phyloP scores from a whole-genome alignment of 2,113 vertebrate genomes.

The Pedionomus torquatus region DNA sequence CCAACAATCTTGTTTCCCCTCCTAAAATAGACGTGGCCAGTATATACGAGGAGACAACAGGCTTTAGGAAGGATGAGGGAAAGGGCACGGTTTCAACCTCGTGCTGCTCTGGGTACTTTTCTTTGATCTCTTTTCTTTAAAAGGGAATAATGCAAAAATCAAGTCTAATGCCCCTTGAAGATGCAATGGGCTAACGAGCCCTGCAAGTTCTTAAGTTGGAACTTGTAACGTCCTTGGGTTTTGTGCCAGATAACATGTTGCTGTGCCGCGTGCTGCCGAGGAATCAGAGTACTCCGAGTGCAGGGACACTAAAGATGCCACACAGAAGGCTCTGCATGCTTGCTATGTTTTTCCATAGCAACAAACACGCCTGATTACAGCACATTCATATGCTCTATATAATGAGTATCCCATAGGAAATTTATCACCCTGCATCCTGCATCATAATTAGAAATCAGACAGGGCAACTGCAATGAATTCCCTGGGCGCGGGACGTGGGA shows the following conservation, averaged over 20 bases:
- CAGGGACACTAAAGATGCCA: conserved; percentile 44
- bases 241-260: conserved; percentile 25
- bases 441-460: conserved; percentile 67
- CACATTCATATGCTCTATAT: conserved; percentile 66
- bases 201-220: background rate
- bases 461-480: conserved; percentile 40
- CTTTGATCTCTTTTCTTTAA: background rate
- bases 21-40: background rate
- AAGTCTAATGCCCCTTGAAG: background rate
- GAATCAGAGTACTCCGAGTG: background rate
- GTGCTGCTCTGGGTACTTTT: background rate
- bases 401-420: conserved; percentile 72
- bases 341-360: conserved; percentile 70
- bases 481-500: background rate
- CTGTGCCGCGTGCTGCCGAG: conserved; percentile 9
- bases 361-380: conserved; percentile 75
- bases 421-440: conserved; percentile 46
- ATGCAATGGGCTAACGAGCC: background rate
- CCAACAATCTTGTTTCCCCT: background rate
- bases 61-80: background rate
- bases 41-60: background rate
- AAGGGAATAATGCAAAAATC: background rate
- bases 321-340: conserved; percentile 54
- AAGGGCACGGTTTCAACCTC: background rate
- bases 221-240: background rate